A percentile compares a stretch with the other conserved stretches of the same genome.
Conservation (phyloP, 2,888 invertebrate species). For the Mythimna impura region DNA sequence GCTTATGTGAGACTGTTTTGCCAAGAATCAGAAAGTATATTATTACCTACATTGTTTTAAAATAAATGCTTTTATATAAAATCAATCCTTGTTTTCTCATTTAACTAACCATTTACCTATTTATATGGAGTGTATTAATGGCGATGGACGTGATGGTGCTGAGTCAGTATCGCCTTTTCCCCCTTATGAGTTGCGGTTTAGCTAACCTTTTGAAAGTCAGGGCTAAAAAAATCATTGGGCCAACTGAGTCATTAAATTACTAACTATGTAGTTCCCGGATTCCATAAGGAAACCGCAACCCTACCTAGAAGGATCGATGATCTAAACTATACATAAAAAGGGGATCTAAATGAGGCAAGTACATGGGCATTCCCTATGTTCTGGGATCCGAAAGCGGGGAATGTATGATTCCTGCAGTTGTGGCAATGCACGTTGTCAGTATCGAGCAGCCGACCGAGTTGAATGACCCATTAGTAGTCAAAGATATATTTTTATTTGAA, state of each 20-base stretch:
- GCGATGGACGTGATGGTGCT: not conserved
- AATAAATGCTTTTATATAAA: conserved; percentile 91
- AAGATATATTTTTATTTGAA: not conserved
- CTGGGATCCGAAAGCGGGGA: conserved; percentile 5
- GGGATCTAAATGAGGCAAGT: not conserved
- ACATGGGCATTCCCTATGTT: not conserved
- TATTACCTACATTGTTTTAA: conserved; percentile 91
- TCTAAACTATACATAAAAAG: no score
- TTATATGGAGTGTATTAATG: not conserved
- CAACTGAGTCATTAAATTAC: conserved; percentile 25
- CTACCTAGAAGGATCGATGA: conserved; percentile 16
- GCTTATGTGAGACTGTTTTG: conserved; percentile 91
- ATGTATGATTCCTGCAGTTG: conserved; percentile 25
- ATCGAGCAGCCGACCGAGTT: conserved; percentile 23
- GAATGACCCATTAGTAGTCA: conserved; percentile 36
- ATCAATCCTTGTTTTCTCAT: conserved; percentile 54
- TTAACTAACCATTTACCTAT: not conserved
- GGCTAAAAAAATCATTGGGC: not conserved
- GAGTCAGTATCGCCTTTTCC: conserved; percentile 21
- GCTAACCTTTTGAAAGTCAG: conserved; percentile 20
- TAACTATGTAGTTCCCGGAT: conserved; percentile 23
- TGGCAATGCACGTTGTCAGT: conserved; percentile 40
- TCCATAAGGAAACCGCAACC: conserved; percentile 11
- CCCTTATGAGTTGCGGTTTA: not conserved
- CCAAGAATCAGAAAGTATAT: conserved; percentile 91